Conservation (phyloP, 2,113 vertebrate genomes). For the Chrysochloris asiatica region DNA sequence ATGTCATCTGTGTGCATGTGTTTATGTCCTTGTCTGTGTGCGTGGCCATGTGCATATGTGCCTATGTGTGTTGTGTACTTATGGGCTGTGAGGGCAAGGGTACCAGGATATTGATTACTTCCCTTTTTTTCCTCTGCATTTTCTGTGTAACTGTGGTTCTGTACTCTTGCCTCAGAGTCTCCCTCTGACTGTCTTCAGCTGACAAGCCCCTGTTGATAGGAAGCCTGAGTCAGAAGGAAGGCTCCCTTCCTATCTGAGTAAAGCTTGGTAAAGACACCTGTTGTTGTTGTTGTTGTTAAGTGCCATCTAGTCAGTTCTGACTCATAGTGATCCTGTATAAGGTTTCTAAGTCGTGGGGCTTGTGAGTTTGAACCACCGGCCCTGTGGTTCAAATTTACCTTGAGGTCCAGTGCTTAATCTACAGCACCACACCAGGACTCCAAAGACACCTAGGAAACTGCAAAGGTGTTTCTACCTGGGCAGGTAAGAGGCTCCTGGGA, state of each 20-base stretch:
- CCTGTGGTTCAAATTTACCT: too few species aligned
- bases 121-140: not conserved
- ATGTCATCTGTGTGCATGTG: not conserved
- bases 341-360: too few species aligned
- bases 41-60: not conserved
- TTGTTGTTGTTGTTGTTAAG: too few species aligned
- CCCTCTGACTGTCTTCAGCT: not conserved
- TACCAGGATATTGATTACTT: not conserved
- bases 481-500: not conserved
- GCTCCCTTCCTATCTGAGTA: not conserved
- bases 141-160: too few species aligned
- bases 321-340: too few species aligned
- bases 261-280: not conserved
- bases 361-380: too few species aligned
- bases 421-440: too few species aligned
- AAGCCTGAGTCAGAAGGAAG: not conserved
- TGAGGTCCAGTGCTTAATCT: too few species aligned
- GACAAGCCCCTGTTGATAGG: not conserved
- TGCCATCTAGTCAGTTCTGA: too few species aligned
- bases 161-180: not conserved
- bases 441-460: not conserved
- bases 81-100: too few species aligned
- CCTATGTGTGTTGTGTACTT: not conserved
- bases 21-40: too few species aligned
- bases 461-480: not conserved